phyloP scores from a whole-genome alignment of 2,888 invertebrate species.

The Erebia aethiops region DNA sequence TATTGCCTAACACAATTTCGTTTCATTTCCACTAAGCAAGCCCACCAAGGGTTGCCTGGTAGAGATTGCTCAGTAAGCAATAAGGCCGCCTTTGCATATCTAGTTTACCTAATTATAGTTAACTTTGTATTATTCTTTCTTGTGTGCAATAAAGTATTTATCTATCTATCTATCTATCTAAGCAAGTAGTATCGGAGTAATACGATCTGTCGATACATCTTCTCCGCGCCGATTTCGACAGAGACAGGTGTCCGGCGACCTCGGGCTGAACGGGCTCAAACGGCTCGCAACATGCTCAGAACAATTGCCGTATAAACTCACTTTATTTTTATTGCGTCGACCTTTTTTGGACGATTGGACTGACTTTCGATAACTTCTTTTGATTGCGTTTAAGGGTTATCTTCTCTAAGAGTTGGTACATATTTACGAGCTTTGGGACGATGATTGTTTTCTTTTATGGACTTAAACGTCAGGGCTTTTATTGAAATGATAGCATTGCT shows the following conservation, averaged over 20 bases:
- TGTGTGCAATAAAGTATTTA: too few species aligned
- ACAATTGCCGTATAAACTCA: constrained; percentile 38
- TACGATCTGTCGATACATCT: constrained; percentile 33
- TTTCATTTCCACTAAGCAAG: constrained; percentile 33
- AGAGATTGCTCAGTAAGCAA: too few species aligned
- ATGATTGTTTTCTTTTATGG: not conserved
- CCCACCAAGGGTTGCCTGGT: too few species aligned
- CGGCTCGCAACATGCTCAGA: constrained; percentile 38
- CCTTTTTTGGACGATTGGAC: constrained; percentile 45
- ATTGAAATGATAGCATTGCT: not conserved
- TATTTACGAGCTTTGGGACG: constrained; percentile 7
- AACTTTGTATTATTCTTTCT: too few species aligned
- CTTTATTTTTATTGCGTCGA: constrained; percentile 54
- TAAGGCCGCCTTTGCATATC: too few species aligned
- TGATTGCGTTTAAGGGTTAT: constrained; percentile 27
- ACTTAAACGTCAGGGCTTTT: not conserved
- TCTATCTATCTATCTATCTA: too few species aligned
- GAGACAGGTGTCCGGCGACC: constrained; percentile 62
- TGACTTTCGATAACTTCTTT: constrained; percentile 24
- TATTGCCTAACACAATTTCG: constrained; percentile 21
- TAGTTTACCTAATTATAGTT: too few species aligned
- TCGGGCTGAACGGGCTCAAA: constrained; percentile 50
- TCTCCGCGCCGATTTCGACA: constrained; percentile 40
- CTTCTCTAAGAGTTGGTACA: constrained; percentile 15
- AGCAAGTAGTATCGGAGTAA: constrained; percentile 25